Percentiles rank a stretch among this genome's conserved stretches.
Conservation (phyloP, 1,140 invertebrate genomes). For the Calephelis virginiensis region DNA sequence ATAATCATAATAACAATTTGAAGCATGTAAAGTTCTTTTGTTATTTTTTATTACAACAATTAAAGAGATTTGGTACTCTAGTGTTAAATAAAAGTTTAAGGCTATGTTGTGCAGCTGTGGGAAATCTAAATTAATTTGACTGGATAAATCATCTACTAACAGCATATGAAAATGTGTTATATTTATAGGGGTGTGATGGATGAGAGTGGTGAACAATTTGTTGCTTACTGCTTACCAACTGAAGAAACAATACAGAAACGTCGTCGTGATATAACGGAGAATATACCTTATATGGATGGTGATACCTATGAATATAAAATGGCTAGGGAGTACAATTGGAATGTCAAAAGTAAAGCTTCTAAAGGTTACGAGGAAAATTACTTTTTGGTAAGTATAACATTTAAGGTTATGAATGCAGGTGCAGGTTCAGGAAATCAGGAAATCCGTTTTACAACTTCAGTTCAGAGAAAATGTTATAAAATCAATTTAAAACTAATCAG, state of each 20-base stretch:
- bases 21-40: no score
- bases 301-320: conserved; percentile 97
- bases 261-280: conserved; percentile 86
- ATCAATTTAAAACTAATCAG: no score
- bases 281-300: conserved; percentile 92
- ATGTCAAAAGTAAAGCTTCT: conserved; percentile 98
- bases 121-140: not conserved
- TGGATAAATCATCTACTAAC: not conserved
- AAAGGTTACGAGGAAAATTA: conserved; percentile 99
- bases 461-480: no score
- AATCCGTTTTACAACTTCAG: no score
- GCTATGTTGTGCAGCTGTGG: no score
- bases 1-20: no score
- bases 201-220: conserved; percentile 98
- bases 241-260: conserved; percentile 95
- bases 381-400: conserved; percentile 85
- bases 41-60: no score
- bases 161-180: conserved; percentile 11
- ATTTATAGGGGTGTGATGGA: conserved; percentile 94
- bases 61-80: no score
- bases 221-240: conserved; percentile 98
- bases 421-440: no score
- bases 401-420: no score
- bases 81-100: no score
- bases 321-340: conserved; percentile 98